Evolutionary conservation across 2,888 invertebrate genomes (phyloP), one percentile per base, ranked within the genome.

Genomic region (Eledona agricola): DNA sequence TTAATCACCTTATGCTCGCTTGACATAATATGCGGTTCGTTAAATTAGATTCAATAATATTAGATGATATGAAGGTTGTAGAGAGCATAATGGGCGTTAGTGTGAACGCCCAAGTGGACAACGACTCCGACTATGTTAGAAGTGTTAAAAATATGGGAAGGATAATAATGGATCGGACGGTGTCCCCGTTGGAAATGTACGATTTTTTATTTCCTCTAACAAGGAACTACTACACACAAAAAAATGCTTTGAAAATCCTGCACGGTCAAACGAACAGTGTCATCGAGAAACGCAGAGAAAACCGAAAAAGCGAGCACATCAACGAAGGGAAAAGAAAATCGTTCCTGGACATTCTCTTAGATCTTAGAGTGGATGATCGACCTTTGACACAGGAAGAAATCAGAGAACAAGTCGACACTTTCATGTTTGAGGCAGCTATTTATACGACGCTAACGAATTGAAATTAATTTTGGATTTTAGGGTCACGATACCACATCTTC

Each of bases 21-120:
- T 2, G 35, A 35, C 7, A 35, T 35, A 2, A 35, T 35, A 12
- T 35, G 35, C 22, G 35, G 35, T 35, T 12, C 4, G 19, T 3
- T 12, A 11, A 4, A 3, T n/a, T n/a, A n/a, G n/a, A n/a, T n/a
- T n/a, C n/a, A n/a, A n/a, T n/a, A n/a, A n/a, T n/a, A n/a, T n/a
- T n/a, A n/a, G n/a, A 23, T n/a, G 23, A 23, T n/a, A 9, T 23
- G 15, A 10, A 51, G 51, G 23, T 28, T 28, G 4, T 20, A 89
- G 92, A 93, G 77, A 87, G 90, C 5, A 88, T 93, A 5, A 93
- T 94, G 93, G 93, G 92, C 0, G 82, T 84, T 5, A 80, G 82
- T 11, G 77, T 90, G 0, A 79, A 88, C 67, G 89, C 90, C 0
- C 92, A 93, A 72, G 77, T 77, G 3, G 78, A 87, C 65, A 78